phyloP scores from a whole-genome alignment of 2,888 invertebrate genomes.

The Dione juno region DNA sequence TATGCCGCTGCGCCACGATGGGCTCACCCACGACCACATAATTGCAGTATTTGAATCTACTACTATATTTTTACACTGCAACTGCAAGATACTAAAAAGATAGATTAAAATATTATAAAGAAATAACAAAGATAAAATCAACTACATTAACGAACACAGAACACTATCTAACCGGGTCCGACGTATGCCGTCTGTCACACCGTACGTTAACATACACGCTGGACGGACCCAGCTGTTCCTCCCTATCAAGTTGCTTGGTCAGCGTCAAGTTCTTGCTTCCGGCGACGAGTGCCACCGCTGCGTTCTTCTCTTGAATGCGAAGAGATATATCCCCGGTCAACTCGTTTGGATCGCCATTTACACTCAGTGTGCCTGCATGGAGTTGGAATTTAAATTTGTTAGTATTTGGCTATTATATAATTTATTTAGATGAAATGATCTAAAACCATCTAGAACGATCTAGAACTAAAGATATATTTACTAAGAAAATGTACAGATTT shows the following conservation, averaged over 20 bases:
- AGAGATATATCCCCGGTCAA: slow-evolving; percentile 92
- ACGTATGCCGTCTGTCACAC: slow-evolving; percentile 90
- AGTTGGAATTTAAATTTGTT: not conserved
- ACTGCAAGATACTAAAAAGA: too few species aligned
- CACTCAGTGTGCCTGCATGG: slow-evolving; percentile 85
- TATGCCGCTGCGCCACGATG: too few species aligned
- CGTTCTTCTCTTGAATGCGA: slow-evolving; percentile 89
- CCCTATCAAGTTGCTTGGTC: slow-evolving; percentile 90
- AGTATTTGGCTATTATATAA: too few species aligned
- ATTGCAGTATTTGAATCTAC: too few species aligned
- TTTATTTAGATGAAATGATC: too few species aligned
- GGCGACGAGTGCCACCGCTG: slow-evolving; percentile 88
- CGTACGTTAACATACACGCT: slow-evolving; percentile 94
- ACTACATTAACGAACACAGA: slow-evolving; percentile 22
- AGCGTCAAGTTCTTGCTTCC: slow-evolving; percentile 92
- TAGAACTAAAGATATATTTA: too few species aligned
- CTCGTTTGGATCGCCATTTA: slow-evolving; percentile 91
- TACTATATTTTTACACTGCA: too few species aligned
- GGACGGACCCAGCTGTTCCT: slow-evolving; percentile 91
- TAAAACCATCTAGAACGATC: too few species aligned
- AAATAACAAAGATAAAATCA: too few species aligned
- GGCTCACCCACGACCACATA: too few species aligned
- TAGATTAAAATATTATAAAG: too few species aligned
- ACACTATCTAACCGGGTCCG: slow-evolving; percentile 86
- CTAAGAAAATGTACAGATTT: too few species aligned